Evolutionary conservation across 1,140 invertebrate species (phyloP).

Genomic region (Macrobrachium nipponense): DNA sequence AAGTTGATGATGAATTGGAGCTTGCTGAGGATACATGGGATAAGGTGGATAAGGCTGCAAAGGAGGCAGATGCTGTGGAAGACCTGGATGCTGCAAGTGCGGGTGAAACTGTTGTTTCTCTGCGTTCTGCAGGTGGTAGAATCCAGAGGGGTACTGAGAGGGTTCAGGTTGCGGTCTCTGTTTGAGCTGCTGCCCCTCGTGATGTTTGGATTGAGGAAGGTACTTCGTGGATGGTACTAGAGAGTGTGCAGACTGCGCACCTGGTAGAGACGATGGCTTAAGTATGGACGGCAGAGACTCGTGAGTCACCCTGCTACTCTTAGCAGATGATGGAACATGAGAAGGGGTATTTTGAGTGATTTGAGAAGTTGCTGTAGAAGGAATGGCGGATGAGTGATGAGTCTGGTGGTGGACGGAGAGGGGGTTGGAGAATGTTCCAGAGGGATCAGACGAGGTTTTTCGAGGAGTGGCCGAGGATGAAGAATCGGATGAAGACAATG

Average conservation of each 20-base stretch:
- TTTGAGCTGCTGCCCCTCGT: neutral
- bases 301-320: neutral
- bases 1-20: neutral
- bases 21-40: neutral
- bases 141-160: neutral
- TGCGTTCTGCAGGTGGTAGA: too few relatives aligned
- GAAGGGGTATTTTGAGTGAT: neutral
- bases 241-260: neutral
- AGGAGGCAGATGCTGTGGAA: neutral
- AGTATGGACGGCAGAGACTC: conserved; percentile 34
- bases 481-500: conserved; percentile 35
- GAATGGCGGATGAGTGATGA: neutral
- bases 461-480: conserved; percentile 52
- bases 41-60: neutral
- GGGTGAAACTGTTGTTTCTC: conserved; percentile 4
- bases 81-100: conserved; percentile 8
- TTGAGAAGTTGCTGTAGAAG: too few relatives aligned
- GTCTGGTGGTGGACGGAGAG: conserved; percentile 10
- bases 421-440: conserved; percentile 19
- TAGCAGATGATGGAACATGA: conserved; percentile 21
- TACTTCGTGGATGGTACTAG: neutral
- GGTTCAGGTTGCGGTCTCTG: neutral
- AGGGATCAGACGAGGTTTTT: conserved; percentile 23
- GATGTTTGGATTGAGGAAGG: neutral
- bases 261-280: conserved; percentile 31